These are phyloP conservation scores for Lycodopsis pacificus DNA, from an alignment of 2,797 vertebrate species.

Conservation along the genomic window DNA sequence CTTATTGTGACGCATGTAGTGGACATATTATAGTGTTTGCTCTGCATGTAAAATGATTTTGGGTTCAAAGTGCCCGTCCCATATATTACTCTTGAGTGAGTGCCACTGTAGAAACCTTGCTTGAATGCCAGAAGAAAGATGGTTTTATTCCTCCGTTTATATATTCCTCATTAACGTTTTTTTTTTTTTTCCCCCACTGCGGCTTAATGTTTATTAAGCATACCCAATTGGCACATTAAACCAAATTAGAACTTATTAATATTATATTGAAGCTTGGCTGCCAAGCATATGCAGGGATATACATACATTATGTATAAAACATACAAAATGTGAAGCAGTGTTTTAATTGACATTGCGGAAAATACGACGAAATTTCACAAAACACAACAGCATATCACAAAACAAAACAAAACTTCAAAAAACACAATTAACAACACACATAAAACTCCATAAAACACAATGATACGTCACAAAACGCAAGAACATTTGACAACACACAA, in stretches of 20 bases:
- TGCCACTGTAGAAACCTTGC: not conserved
- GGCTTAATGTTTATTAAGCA: conserved; percentile 25
- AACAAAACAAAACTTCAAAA: too few species aligned
- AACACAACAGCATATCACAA: too few species aligned
- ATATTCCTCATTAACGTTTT: conserved; percentile 5
- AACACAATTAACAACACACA: too few species aligned
- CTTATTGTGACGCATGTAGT: not conserved
- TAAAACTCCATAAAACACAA: too few species aligned
- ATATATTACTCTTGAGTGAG: not conserved
- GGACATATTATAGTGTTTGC: not conserved
- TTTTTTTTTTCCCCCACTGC: too few species aligned
- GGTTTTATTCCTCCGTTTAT: not conserved
- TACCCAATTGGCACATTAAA: conserved; percentile 36
- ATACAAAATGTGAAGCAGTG: not conserved
- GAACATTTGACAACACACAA: too few species aligned
- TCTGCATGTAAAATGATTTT: not conserved
- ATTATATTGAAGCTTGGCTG: conserved; percentile 17
- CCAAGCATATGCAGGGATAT: conserved; percentile 10
- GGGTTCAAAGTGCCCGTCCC: not conserved
- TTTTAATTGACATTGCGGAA: not conserved
- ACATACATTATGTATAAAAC: not conserved
- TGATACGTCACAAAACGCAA: too few species aligned
- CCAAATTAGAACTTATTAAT: conserved; percentile 34
- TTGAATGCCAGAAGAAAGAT: conserved; percentile 2
- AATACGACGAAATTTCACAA: too few species aligned